A percentile compares a stretch with the other conserved stretches of the same genome.
These are phyloP conservation scores for Carabus problematicus DNA, from an alignment of 2,888 invertebrate genomes.

Conservation along the genomic window DNA sequence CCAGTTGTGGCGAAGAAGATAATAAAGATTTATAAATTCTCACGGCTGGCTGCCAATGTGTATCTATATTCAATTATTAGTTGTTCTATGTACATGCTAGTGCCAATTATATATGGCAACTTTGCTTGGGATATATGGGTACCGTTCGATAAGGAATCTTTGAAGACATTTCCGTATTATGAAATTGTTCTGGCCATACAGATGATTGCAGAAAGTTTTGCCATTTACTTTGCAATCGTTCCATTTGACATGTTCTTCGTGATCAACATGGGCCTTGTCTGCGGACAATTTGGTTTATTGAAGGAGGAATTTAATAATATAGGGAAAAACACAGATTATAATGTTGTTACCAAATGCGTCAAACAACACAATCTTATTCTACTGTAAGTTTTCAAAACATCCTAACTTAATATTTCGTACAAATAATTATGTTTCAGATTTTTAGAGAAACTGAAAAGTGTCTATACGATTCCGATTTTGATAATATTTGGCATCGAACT, in stretches of 20 bases:
- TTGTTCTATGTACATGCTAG: not conserved
- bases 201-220: not conserved
- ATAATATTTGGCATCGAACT: not conserved
- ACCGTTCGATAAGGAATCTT: not conserved
- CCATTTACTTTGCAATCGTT: not conserved
- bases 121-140: conserved; percentile 7
- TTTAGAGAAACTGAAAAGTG: not conserved
- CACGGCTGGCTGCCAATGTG: not conserved
- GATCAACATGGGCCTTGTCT: not conserved
- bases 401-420: too few relatives aligned
- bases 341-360: not conserved
- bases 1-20: not conserved
- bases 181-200: not conserved
- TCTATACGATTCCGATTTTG: not conserved
- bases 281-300: not conserved
- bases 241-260: conserved; percentile 1
- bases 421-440: not conserved
- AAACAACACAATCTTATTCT: not conserved
- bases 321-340: not conserved
- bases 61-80: not conserved
- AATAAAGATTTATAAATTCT: not conserved
- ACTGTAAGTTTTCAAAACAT: not conserved
- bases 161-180: not conserved
- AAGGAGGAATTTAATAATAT: not conserved
- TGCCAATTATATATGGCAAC: not conserved